Base-by-base conservation (phyloP, 2,888 invertebrate species). In the Leptinotarsa tumamoca region DNA sequence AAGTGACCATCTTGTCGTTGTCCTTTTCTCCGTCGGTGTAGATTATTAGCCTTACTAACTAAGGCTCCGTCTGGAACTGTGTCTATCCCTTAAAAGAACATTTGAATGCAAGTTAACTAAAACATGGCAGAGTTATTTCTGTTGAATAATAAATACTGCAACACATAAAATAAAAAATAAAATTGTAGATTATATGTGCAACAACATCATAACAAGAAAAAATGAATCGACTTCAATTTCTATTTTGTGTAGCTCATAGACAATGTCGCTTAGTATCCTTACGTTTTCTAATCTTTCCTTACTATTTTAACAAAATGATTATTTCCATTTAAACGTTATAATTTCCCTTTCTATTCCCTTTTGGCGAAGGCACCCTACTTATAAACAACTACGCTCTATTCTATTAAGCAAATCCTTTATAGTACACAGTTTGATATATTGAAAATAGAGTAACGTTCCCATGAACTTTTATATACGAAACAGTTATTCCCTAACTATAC, bases 391-490 rank as follows among this genome's bases (percentile, higher is more conserved):
- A 52, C 17, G 15, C 51, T 52, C 51, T 52, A 52, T 52, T 52
- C 51, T 52, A 52, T 52, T 52, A 52, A 52, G 51, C 51, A 52
- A 52, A 52, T 52, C 51, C 51, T 52, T 52, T 52, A 52, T 14
- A 52, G 17, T 52, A 17, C 51, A 52, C 51, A 52, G 51, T 52
- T 52, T 52, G 3, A 52, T 52, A 14, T 52, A 52, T 52, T 52
- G 51, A 52, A 52, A 52, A 52, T 52, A 52, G 17, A 14, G 51
- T 52, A 52, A 52, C 51, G 51, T 52, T 52, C 1, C 17, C 51
- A 33, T 52, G 51, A 52, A 52, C 51, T 33, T 52, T 52, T 17
- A 17, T 52, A 17, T 52, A 52, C 51, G 51, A 52, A 17, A 52
- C 51, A 52, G 51, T 52, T 52, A 17, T 52, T 52, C 17, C 17